Evolutionary conservation across 1,140 invertebrate species (phyloP), one percentile per base, ranked within the genome.

Genomic region (Mactra quadrangularis): DNA sequence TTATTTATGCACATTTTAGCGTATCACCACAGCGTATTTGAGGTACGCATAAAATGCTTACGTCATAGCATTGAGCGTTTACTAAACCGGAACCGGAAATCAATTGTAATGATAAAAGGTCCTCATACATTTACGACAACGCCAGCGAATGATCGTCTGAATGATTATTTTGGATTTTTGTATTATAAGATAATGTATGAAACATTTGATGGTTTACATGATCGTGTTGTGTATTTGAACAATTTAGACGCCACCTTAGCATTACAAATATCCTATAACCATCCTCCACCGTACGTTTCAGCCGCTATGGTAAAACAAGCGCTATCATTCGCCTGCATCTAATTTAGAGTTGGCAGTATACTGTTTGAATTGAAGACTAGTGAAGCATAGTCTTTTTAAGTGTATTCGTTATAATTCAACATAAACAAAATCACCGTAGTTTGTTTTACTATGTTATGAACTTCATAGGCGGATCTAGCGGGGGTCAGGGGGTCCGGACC

Each of bases 111-210:
- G 35, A 7, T 72, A 9, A 72, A 72, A 72, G 50, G 3, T 3
- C 68, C 68, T n/a, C 68, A 72, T 22, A 53, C 68, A 33, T 72
- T 53, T 38, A 3, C 2, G 15, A 17, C 25, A 41, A 25, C 66
- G 17, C 41, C 66, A 25, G 22, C 1, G 3, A 29, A 29, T 25
- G 38, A n/a, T 4, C 47, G 22, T 29, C 15, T 41, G 15, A 64
- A 38, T 45, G 66, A 70, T 52, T 70, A 50, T 52, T 70, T 50
- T 52, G 66, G 41, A n/a, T 70, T 19, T 52, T 17, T 70, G 3
- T 70, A 70, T 25, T 50, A 3, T 4, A 47, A 70, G 25, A 50
- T 70, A 27, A 3, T 70, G 22, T 64, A 64, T 64, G 19, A 64
- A 15, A 33, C 6, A 64, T 64, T 64, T 45, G 13, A 45, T 19